phyloP scores from a whole-genome alignment of 2,888 invertebrate genomes.

The Latheticus oryzae region DNA sequence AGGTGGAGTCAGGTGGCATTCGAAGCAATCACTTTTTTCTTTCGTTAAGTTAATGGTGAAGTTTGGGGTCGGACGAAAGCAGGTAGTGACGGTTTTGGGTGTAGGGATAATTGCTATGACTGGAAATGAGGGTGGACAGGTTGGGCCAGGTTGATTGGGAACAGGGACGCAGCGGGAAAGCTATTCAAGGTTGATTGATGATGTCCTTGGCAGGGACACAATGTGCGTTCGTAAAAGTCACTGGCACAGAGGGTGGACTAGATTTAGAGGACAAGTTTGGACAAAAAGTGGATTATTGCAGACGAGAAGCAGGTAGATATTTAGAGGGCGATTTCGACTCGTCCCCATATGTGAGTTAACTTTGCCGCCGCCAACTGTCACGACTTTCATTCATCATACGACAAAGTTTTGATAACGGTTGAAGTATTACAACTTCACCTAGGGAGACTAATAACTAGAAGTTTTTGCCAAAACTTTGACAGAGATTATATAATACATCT shows the following conservation, averaged over 20 bases:
- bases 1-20: too few relatives aligned
- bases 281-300: too few relatives aligned
- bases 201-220: slow-evolving; percentile 51
- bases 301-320: too few relatives aligned
- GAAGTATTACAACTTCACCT: slow-evolving; percentile 62
- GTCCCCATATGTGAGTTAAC: too few relatives aligned
- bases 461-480: too few relatives aligned
- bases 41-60: slow-evolving; percentile 9
- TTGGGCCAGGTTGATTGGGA: slow-evolving; percentile 45
- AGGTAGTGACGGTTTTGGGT: slow-evolving; percentile 3
- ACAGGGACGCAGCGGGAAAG: slow-evolving; percentile 36
- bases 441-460: slow-evolving; percentile 38
- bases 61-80: slow-evolving; percentile 14
- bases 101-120: slow-evolving; percentile 10
- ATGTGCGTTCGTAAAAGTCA: slow-evolving; percentile 41
- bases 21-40: too few relatives aligned
- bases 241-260: not conserved
- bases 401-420: slow-evolving; percentile 63
- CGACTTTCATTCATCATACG: slow-evolving; percentile 59
- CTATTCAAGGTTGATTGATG: slow-evolving; percentile 49
- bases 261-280: too few relatives aligned
- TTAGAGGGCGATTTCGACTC: too few relatives aligned
- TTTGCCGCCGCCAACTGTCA: slow-evolving; percentile 56
- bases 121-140: slow-evolving; percentile 41
- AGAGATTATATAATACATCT: too few relatives aligned